Percentiles rank a stretch among this genome's conserved stretches.
These are phyloP conservation scores for Strix uralensis DNA, from an alignment of 2,113 vertebrate genomes.

Conservation along the genomic window DNA sequence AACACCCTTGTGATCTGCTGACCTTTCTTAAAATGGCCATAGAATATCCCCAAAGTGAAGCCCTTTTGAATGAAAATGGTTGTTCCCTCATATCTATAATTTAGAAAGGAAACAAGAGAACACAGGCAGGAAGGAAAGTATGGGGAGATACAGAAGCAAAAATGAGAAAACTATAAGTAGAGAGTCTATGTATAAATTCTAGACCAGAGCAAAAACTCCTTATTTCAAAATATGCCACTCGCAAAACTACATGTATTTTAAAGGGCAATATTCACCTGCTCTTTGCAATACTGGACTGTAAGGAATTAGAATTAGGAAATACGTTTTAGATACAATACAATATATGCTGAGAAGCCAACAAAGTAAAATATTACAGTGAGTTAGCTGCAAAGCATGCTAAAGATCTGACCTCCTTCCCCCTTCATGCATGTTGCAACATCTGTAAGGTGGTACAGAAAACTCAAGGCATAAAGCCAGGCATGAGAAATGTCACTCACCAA, in stretches of 20 bases:
- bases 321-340: not conserved
- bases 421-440: not conserved
- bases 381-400: not conserved
- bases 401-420: not conserved
- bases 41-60: not conserved
- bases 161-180: not conserved
- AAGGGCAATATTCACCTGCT: not conserved
- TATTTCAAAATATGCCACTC: not conserved
- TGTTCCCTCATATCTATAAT: not conserved
- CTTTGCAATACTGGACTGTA: not conserved
- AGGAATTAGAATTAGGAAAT: not conserved
- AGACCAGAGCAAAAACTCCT: not conserved
- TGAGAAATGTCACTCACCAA: conserved; percentile 38
- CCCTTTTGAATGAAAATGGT: not conserved
- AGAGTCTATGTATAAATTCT: not conserved
- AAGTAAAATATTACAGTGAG: not conserved
- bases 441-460: not conserved
- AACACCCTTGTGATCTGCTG: not conserved
- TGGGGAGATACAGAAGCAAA: not conserved
- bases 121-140: not conserved
- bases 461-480: not conserved
- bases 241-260: not conserved
- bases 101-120: not conserved
- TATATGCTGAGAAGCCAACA: not conserved
- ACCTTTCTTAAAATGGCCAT: not conserved